phyloP scores from a whole-genome alignment of 2,797 vertebrate species.

The Sebastes iracundus region DNA sequence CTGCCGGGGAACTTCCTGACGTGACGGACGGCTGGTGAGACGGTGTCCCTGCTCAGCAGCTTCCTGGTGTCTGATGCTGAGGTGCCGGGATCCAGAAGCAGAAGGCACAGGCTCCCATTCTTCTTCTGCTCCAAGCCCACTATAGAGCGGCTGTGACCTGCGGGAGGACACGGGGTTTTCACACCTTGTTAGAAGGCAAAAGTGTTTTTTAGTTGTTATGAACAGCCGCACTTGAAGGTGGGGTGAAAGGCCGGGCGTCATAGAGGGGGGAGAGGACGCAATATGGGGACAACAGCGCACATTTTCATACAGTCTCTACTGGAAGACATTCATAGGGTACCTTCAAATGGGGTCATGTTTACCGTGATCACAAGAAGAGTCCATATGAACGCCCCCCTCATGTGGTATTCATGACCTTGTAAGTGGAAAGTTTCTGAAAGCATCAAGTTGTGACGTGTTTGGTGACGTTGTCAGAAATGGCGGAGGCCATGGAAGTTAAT shows the following conservation, averaged over 20 bases:
- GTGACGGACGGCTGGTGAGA: conserved; percentile 72
- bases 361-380: too few species aligned
- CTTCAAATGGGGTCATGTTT: too few species aligned
- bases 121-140: conserved; percentile 92
- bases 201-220: neutral
- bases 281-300: neutral
- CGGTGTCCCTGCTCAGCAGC: conserved; percentile 79
- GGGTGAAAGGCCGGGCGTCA: neutral
- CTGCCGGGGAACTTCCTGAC: conserved; percentile 83
- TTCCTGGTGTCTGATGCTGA: conserved; percentile 85
- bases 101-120: conserved; percentile 87
- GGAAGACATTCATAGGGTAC: too few species aligned
- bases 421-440: too few species aligned
- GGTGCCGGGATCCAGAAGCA: conserved; percentile 90
- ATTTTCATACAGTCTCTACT: too few species aligned
- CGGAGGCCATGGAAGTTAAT: too few species aligned
- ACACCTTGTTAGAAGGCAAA: neutral
- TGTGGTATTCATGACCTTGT: too few species aligned
- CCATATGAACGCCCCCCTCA: too few species aligned
- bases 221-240: neutral
- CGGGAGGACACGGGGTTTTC: neutral
- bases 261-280: neutral
- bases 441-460: too few species aligned
- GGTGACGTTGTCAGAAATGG: too few species aligned
- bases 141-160: conserved; percentile 92